Evolutionary conservation across 2,113 vertebrate genomes (phyloP).

Genomic region (Mus spicilegus): DNA sequence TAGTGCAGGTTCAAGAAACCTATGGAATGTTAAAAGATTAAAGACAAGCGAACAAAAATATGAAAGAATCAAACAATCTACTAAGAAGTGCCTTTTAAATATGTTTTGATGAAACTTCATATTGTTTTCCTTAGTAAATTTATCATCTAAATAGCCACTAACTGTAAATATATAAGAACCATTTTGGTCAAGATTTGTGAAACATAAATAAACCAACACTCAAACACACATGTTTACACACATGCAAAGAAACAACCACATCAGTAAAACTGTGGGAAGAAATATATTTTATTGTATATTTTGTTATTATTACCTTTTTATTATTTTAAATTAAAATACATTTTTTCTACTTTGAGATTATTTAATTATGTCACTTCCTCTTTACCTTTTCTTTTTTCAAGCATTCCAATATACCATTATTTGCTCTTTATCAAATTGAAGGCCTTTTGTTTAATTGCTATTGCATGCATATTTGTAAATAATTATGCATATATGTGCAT

Average conservation of each 20-base stretch:
- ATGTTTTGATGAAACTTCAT: not conserved
- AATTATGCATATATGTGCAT: too few species aligned
- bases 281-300: not conserved
- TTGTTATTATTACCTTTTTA: not conserved
- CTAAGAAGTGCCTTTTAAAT: not conserved
- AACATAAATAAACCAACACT: not conserved
- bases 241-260: not conserved
- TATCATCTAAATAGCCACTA: not conserved
- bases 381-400: not conserved
- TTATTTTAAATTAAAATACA: not conserved
- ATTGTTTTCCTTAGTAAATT: not conserved
- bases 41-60: constrained; percentile 55
- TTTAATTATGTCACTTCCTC: not conserved
- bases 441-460: not conserved
- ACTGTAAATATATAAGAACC: not conserved
- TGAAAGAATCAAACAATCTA: not conserved
- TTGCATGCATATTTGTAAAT: not conserved
- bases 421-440: not conserved
- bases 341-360: not conserved
- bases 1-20: constrained; percentile 46
- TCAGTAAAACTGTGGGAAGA: not conserved
- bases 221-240: not conserved
- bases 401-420: not conserved
- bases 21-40: constrained; percentile 56
- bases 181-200: not conserved